phyloP scores from a whole-genome alignment of 2,888 invertebrate genomes.

The Prostheceraeus crozeri region DNA sequence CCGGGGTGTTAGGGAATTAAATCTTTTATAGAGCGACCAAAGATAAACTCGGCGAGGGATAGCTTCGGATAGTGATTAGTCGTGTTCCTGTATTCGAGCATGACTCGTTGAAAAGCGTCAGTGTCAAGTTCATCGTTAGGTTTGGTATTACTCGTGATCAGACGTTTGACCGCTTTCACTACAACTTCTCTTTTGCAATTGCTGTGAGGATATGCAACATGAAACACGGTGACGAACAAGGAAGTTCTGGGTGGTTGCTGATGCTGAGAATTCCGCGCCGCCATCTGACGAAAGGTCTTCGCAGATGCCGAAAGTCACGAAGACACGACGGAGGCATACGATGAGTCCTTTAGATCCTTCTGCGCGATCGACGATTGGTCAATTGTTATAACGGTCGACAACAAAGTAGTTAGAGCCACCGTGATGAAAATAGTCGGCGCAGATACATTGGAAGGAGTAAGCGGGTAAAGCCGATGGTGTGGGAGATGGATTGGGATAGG shows the following conservation, averaged over 20 bases:
- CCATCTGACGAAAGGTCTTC: conserved; percentile 27
- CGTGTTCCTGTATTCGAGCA: conserved; percentile 9
- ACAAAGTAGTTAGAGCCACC: conserved; percentile 24
- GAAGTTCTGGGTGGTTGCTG: too few species aligned
- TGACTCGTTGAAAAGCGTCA: conserved; percentile 11
- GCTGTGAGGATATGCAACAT: conserved; percentile 44
- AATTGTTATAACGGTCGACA: conserved; percentile 30
- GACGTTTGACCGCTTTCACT: conserved; percentile 44
- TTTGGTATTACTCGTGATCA: conserved; percentile 44
- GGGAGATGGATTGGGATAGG: background rate
- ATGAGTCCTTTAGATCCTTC: conserved; percentile 28
- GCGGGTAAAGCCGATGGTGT: background rate
- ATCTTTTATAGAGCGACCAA: conserved; percentile 28
- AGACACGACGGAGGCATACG: conserved; percentile 10
- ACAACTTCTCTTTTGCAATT: conserved; percentile 44
- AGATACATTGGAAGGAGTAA: conserved; percentile 36
- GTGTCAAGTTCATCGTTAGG: conserved; percentile 29
- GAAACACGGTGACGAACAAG: too few species aligned
- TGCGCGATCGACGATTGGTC: conserved; percentile 22
- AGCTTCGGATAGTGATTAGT: conserved; percentile 21
- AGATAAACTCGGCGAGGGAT: conserved; percentile 32
- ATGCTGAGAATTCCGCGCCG: conserved; percentile 22
- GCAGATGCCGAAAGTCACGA: conserved; percentile 25
- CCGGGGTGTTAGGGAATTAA: conserved; percentile 34
- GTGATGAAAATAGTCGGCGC: conserved; percentile 28